A percentile compares a stretch with the other conserved stretches of the same genome.
phyloP scores from a whole-genome alignment of 2,797 vertebrate genomes.

The Parauchenoglanis ngamensis region DNA sequence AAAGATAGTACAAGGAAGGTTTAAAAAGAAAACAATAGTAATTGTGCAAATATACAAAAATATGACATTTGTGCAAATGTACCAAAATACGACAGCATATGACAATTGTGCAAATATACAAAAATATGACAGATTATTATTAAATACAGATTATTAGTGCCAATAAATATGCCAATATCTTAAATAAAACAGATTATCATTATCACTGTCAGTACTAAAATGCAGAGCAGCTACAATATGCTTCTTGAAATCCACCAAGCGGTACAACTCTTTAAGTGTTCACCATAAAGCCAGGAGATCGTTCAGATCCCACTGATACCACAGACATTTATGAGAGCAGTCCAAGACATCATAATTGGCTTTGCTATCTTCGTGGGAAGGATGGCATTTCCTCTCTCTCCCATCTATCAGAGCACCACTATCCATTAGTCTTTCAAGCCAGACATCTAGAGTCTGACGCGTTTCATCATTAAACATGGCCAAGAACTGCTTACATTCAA shows the following conservation, averaged over 20 bases:
- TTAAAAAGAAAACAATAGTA: too few relatives aligned
- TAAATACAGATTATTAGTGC: too few relatives aligned
- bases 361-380: not conserved
- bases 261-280: not conserved
- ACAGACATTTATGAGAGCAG: not conserved
- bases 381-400: not conserved
- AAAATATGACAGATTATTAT: too few relatives aligned
- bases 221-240: not conserved
- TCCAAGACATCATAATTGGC: not conserved
- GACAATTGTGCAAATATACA: too few relatives aligned
- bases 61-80: too few relatives aligned
- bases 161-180: not conserved
- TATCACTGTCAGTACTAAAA: not conserved
- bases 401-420: not conserved
- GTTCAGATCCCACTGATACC: not conserved
- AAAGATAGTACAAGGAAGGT: too few relatives aligned
- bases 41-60: too few relatives aligned
- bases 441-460: not conserved
- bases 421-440: not conserved
- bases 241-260: not conserved
- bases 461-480: conserved; percentile 3
- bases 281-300: not conserved
- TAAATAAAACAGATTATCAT: not conserved
- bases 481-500: not conserved
- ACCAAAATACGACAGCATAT: too few relatives aligned